Evolutionary conservation across 2,797 vertebrate genomes (phyloP).

Genomic region (Alosa sapidissima): DNA sequence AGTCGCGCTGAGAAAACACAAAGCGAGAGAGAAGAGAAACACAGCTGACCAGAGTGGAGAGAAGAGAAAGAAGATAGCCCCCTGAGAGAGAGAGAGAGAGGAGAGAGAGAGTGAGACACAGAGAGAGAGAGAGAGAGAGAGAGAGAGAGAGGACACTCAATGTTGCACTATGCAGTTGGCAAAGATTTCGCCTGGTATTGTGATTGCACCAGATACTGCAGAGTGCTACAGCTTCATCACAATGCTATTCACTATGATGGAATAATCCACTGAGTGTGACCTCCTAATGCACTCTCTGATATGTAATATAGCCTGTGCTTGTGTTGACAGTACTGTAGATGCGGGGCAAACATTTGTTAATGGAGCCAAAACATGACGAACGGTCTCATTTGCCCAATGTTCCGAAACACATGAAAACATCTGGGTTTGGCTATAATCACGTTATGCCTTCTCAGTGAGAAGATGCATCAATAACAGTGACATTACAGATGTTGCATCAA

Average conservation of each 20-base stretch:
- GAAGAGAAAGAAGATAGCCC: not conserved
- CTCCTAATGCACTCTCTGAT: not conserved
- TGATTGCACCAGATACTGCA: not conserved
- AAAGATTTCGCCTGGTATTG: not conserved
- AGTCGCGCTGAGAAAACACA: conserved; percentile 7
- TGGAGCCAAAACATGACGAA: not conserved
- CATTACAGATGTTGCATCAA: not conserved
- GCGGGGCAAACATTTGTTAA: conserved; percentile 1
- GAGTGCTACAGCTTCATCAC: not conserved
- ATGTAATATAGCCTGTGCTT: not conserved
- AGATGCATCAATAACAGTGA: not conserved
- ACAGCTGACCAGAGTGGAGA: not conserved
- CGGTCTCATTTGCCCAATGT: not conserved
- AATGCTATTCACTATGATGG: not conserved
- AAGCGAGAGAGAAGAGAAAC: not conserved
- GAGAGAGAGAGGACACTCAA: not conserved
- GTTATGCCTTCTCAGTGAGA: not conserved
- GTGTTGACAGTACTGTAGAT: not conserved
- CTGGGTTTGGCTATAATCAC: not conserved
- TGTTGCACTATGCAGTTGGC: not conserved
- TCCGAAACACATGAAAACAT: not conserved
- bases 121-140: not conserved
- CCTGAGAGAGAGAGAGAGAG: not conserved
- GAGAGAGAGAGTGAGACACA: not conserved
- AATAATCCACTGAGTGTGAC: not conserved